Evolutionary conservation across 2,113 vertebrate species (phyloP).

Genomic region (Eclectus roratus): DNA sequence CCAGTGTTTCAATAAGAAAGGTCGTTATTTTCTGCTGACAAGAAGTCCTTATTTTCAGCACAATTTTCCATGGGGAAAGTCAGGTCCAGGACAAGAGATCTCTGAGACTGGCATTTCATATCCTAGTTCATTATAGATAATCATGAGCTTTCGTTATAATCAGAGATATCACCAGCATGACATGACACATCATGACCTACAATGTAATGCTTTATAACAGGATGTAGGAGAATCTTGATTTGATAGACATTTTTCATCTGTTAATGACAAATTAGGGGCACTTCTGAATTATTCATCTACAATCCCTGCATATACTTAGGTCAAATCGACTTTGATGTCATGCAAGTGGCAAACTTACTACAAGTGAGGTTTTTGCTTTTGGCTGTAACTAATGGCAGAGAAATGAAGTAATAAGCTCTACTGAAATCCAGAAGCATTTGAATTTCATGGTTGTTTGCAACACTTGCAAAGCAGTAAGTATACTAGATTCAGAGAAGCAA

Average conservation of each 20-base stretch:
- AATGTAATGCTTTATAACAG: neutral
- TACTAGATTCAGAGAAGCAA: neutral
- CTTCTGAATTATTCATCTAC: conserved; percentile 52
- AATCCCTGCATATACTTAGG: neutral
- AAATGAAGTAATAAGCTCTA: neutral
- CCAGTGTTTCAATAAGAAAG: neutral
- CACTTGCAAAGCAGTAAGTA: neutral
- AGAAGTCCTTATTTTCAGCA: neutral
- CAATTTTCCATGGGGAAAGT: neutral
- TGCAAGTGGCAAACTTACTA: neutral
- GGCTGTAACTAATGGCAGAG: neutral
- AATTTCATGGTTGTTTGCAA: neutral
- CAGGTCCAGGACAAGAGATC: neutral
- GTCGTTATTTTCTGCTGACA: neutral
- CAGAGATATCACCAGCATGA: neutral
- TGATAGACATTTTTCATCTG: conserved; percentile 43
- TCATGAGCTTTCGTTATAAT: neutral
- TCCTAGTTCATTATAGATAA: neutral
- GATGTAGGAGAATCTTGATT: neutral
- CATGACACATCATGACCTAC: conserved; percentile 7
- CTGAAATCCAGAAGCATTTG: neutral
- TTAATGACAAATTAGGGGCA: conserved; percentile 37
- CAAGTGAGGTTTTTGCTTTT: neutral
- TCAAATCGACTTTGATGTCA: neutral
- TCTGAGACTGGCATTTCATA: neutral